Evolutionary conservation across 2,888 invertebrate genomes (phyloP).

Genomic region (Branchellion lobata): DNA sequence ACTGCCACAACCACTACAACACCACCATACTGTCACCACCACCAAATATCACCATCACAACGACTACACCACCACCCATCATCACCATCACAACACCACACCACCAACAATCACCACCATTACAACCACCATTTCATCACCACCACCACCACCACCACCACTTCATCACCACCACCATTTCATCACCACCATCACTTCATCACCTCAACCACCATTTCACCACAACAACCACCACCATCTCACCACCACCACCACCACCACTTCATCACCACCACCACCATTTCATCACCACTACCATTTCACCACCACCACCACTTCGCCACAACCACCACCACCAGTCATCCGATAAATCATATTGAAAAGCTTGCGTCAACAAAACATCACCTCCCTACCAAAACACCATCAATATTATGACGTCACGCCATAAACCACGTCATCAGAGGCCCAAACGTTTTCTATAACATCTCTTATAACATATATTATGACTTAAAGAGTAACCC

Average conservation of each 20-base stretch:
- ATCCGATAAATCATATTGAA: too few relatives aligned
- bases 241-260: conserved; percentile 20
- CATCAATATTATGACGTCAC: too few relatives aligned
- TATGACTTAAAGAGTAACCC: too few relatives aligned
- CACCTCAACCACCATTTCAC: background rate
- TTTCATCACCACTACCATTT: conserved; percentile 6
- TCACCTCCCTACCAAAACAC: too few relatives aligned
- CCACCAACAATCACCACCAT: background rate
- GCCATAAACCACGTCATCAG: too few relatives aligned
- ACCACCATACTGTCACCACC: conserved; percentile 10
- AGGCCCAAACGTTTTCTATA: too few relatives aligned
- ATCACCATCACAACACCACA: conserved; percentile 6
- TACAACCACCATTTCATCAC: conserved; percentile 1
- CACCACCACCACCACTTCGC: conserved; percentile 24
- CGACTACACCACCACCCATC: background rate
- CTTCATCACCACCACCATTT: conserved; percentile 9
- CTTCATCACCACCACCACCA: background rate
- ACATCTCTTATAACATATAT: too few relatives aligned
- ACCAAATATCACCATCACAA: conserved; percentile 8
- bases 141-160: background rate
- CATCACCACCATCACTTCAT: background rate
- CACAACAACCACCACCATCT: conserved; percentile 13
- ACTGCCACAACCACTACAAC: too few relatives aligned
- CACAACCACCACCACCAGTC: background rate
- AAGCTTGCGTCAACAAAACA: too few relatives aligned